phyloP scores from a whole-genome alignment of 2,888 invertebrate genomes.

The Apodemia zela region DNA sequence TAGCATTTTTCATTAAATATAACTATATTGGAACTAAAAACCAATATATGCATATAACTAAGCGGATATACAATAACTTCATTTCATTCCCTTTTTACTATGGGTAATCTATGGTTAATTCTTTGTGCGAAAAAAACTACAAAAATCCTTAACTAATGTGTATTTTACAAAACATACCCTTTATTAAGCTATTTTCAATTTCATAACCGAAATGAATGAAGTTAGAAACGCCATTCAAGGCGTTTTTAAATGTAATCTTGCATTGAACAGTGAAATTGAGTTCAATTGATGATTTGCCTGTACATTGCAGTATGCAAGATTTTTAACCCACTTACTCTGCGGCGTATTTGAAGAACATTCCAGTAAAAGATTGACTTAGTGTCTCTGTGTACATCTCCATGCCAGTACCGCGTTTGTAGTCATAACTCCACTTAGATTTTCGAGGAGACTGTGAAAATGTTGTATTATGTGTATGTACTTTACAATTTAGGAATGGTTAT shows the following conservation, averaged over 20 bases:
- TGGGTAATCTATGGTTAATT: conserved; percentile 8
- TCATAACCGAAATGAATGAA: conserved; percentile 11
- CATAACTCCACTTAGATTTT: conserved; percentile 99
- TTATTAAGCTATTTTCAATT: not conserved
- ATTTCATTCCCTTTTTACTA: not conserved
- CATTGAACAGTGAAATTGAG: conserved; percentile 36
- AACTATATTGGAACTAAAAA: not conserved
- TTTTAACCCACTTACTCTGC: conserved; percentile 95
- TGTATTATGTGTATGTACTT: conserved; percentile 48
- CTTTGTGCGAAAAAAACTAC: conserved; percentile 8
- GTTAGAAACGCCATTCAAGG: not conserved
- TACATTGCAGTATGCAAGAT: conserved; percentile 54
- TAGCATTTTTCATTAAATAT: too few relatives aligned
- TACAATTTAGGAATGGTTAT: not conserved
- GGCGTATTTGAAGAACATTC: conserved; percentile 98
- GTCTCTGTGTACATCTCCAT: conserved; percentile 99
- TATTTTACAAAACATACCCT: conserved; percentile 22
- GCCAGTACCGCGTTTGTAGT: conserved; percentile 99
- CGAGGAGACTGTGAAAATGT: conserved; percentile 91
- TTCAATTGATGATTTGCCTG: conserved; percentile 45
- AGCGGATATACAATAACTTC: not conserved
- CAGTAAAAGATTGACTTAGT: conserved; percentile 97
- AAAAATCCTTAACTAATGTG: conserved; percentile 7
- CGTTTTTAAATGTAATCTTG: not conserved
- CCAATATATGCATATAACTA: not conserved